Base-by-base conservation (phyloP, 2,797 vertebrate species). In the Pyrocephalus nanus region DNA sequence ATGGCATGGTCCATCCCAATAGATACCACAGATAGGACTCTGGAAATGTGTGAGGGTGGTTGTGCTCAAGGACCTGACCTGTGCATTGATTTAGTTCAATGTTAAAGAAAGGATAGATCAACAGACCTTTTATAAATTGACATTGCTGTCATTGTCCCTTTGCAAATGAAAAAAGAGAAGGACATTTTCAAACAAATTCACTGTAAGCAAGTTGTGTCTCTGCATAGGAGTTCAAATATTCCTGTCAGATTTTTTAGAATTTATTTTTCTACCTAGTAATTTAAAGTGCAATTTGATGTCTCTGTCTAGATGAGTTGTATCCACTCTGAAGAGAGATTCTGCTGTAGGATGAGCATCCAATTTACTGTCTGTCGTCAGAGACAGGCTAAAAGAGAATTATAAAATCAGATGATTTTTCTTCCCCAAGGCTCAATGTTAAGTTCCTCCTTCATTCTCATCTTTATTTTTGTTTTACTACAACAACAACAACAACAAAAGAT, bases 1-100 rank as follows among this genome's bases (percentile, higher is more conserved):
- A 15, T 8, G 4, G 4, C 4, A 1, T 43, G 13, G 13, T 69
- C 48, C 20, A 2, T 76, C 16, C 47, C 51, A 30, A 29, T 16
- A 84, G 43, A 7, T 40, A 29, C 6, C 2, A 1, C 74, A 62
- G 43, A 10, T 0, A 23, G 18, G 42, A 48, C 0, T 0, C 27
- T n/a, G 32, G 83, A 86, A 72, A 34, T 62, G 20, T 42, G 23
- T 5, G 1, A 15, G 11, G 6, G 11, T 61, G 27, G 27, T 34
- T 71, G 15, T 88, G 38, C 34, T 57, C 19, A 30, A 84, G 48
- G 62, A 54, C 27, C 38, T 93, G 54, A 60, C 47, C 26, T 42
- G 21, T 70, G 26, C 5, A 8, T 47, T 87, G 55, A 18, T 79
- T 65, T 81, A 70, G 18, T 58, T 86, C 53, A 19, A 2, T 78